Percentiles rank a stretch among this genome's conserved stretches.
These are phyloP conservation scores for Mythimna lalbum DNA, from an alignment of 2,888 invertebrate species.

Conservation along the genomic window DNA sequence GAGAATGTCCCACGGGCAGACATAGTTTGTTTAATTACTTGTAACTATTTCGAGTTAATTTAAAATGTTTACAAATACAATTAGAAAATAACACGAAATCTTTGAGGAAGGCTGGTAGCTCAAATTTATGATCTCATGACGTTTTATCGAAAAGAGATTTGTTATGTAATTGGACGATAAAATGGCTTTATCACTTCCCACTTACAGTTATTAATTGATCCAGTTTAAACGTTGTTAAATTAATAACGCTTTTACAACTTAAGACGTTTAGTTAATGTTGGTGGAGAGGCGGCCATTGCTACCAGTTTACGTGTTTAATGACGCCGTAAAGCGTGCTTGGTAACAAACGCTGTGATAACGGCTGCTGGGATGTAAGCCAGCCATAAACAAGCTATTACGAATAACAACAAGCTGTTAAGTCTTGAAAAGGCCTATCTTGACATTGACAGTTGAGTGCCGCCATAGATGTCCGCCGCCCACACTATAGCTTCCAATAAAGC, in stretches of 20 bases:
- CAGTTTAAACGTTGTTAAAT: slow-evolving; percentile 38
- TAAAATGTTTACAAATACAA: slow-evolving; percentile 37
- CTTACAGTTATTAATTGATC: slow-evolving; percentile 48
- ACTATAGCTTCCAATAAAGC: background rate
- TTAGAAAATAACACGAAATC: slow-evolving; percentile 34
- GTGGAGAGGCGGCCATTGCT: slow-evolving; percentile 26
- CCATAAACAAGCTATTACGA: slow-evolving; percentile 46
- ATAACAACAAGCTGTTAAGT: slow-evolving; percentile 27
- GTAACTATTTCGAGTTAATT: slow-evolving; percentile 33
- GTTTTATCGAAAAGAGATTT: slow-evolving; percentile 47
- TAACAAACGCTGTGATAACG: slow-evolving; percentile 37
- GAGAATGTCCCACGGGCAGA: slow-evolving; percentile 41
- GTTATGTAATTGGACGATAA: slow-evolving; percentile 46
- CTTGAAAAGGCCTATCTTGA: slow-evolving; percentile 4
- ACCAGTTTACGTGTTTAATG: slow-evolving; percentile 58
- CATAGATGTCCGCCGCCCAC: slow-evolving; percentile 20
- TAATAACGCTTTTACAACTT: slow-evolving; percentile 38
- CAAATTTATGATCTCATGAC: slow-evolving; percentile 30
- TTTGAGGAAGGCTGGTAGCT: background rate
- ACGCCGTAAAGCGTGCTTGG: slow-evolving; percentile 26
- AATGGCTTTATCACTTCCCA: slow-evolving; percentile 39
- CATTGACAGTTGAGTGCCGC: slow-evolving; percentile 21
- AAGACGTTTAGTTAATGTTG: slow-evolving; percentile 37
- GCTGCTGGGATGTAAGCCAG: slow-evolving; percentile 34
- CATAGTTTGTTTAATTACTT: slow-evolving; percentile 33